Evolutionary conservation across 2,888 invertebrate species (phyloP), one percentile per base, ranked within the genome.

Genomic region (Andrena praecox): DNA sequence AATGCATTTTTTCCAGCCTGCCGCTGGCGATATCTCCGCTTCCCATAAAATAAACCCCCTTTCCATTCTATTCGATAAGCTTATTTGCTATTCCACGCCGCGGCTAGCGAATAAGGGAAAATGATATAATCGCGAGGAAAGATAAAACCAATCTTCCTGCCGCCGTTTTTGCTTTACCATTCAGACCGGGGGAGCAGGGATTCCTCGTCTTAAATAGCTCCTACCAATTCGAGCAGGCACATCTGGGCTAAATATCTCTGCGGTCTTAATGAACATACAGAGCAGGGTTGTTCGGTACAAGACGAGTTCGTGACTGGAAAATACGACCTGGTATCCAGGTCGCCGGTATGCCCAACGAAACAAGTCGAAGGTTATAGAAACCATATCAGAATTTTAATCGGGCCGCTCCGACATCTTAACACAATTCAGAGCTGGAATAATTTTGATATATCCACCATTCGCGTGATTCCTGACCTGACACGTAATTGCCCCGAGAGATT

Each of bases 291-390:
- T 74, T 69, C 73, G 67, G 62, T 70, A 5, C 29, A 29, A 42
- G 31, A 71, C 64, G 60, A 50, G 62, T 69, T 84, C 80, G 77
- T 67, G 71, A 81, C 80, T 69, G 50, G 66, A 42, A 77, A 85
- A 69, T 76, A 76, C 12, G 42, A 78, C 72, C 29, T 50, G 60
- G 2, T 56, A 66, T 60, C 16, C n/a, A 54, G 31, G 54, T 2
- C 54, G 54, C 12, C 12, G n/a, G 20, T 60, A 69, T 63, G 24
- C 62, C 27, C 50, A 48, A 68, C 56, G 56, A 27, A 48, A 68
- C n/a, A 70, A 68, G 54, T 50, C 75, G 33, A 82, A 42, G 33
- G 54, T 54, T 71, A 80, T 67, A 62, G 79, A 70, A 66, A 66
- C 12, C 33, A 67, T 56, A 62, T 67, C 67, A 20, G 52, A 77